These are phyloP conservation scores for Cydia splendana DNA, from an alignment of 1,140 invertebrate species.

Conservation along the genomic window DNA sequence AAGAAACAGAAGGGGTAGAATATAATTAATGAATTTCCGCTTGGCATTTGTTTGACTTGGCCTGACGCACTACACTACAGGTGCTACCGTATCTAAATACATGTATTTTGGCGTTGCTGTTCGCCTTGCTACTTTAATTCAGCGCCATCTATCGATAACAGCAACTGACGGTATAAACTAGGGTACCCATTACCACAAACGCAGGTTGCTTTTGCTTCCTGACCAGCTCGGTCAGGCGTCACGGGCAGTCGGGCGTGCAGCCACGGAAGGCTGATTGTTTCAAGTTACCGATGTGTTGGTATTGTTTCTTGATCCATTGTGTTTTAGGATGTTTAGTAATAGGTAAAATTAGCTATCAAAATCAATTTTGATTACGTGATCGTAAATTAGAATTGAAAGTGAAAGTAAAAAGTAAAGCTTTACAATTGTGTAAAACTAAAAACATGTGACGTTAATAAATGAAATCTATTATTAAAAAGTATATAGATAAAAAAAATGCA, in stretches of 20 bases:
- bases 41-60: not conserved
- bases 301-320: conserved; percentile 14
- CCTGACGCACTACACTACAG: not conserved
- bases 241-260: not conserved
- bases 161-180: not conserved
- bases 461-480: not conserved
- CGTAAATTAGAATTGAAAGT: not conserved
- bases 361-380: not conserved
- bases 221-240: not conserved
- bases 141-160: conserved; percentile 5
- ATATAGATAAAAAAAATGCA: not conserved
- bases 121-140: not conserved
- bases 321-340: conserved; percentile 18
- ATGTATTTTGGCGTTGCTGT: not conserved
- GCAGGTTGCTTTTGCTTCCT: not conserved
- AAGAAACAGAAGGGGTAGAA: too few species aligned
- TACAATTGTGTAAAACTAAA: too few species aligned
- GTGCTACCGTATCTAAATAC: not conserved
- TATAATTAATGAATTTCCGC: not conserved
- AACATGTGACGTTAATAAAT: too few species aligned
- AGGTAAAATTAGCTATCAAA: not conserved
- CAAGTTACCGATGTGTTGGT: conserved; percentile 26
- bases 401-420: not conserved
- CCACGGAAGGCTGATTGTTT: conserved; percentile 23
- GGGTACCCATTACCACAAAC: not conserved